phyloP scores from a whole-genome alignment of 2,113 vertebrate species.

The Hylia prasina region DNA sequence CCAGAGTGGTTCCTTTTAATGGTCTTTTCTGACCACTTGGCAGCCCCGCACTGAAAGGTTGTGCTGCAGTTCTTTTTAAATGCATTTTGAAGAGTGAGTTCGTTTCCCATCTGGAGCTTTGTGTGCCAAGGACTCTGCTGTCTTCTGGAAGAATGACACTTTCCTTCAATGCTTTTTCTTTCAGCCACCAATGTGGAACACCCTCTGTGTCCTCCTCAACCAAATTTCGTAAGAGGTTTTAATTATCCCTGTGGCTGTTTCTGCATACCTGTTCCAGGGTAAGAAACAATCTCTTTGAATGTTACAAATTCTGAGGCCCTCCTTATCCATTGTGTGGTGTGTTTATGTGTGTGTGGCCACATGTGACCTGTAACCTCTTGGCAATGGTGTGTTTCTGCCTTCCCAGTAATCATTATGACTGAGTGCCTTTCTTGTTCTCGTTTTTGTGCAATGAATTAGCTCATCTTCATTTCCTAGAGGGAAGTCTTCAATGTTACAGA shows the following conservation, averaged over 20 bases:
- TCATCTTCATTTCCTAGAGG: background rate
- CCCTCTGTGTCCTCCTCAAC: slow-evolving; percentile 74
- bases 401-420: background rate
- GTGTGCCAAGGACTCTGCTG: background rate
- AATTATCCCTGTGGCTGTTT: slow-evolving; percentile 93
- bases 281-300: slow-evolving; percentile 29
- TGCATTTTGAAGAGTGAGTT: background rate
- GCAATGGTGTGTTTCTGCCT: background rate
- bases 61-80: background rate
- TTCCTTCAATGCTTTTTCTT: background rate
- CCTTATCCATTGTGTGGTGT: background rate
- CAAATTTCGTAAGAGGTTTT: slow-evolving; percentile 85
- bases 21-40: background rate
- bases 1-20: background rate
- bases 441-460: background rate
- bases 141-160: background rate
- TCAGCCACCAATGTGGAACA: slow-evolving; percentile 88
- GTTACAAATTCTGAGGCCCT: background rate
- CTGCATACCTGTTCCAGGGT: slow-evolving; percentile 88
- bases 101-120: background rate
- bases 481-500: background rate
- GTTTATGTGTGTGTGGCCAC: background rate
- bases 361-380: background rate
- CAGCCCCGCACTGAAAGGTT: background rate
- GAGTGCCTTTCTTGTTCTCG: background rate